Evolutionary conservation across 2,113 vertebrate species (phyloP).

Genomic region (Chelonoidis abingdonii): DNA sequence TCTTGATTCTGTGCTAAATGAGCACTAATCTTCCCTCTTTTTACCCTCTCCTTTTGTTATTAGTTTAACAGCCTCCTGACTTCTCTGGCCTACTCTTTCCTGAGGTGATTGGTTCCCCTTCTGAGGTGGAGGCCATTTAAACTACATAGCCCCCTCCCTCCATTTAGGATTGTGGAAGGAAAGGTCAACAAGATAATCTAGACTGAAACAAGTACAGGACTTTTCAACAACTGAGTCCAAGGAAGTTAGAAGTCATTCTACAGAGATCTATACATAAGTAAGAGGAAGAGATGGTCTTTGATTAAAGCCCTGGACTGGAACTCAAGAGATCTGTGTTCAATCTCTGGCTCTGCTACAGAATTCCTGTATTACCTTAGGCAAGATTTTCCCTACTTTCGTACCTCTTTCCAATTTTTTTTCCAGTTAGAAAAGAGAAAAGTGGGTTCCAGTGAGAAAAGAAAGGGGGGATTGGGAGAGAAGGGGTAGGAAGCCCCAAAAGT

Average conservation of each 20-base stretch:
- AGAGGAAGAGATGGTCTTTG: not conserved
- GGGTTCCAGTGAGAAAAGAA: not conserved
- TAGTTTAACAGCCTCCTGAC: no score
- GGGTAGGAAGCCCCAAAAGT: not conserved
- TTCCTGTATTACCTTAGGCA: not conserved
- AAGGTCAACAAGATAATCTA: not conserved
- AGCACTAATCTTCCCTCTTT: no score
- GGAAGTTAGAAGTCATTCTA: not conserved
- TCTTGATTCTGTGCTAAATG: no score
- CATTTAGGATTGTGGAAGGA: not conserved
- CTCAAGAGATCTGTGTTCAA: rapidly evolving
- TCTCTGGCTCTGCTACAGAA: not conserved
- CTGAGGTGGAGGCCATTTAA: no score
- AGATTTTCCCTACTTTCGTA: not conserved
- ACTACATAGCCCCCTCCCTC: no score
- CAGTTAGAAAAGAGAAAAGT: not conserved
- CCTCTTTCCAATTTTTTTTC: not conserved
- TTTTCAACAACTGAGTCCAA: not conserved
- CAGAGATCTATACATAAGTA: not conserved
- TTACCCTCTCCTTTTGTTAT: no score
- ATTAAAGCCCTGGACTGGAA: not conserved
- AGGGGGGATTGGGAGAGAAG: not conserved
- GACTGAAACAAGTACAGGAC: not conserved
- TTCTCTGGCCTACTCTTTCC: no score
- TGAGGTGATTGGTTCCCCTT: no score